Evolutionary conservation across 2,888 invertebrate genomes (phyloP).

Genomic region (Eutolmus rufibarbis): DNA sequence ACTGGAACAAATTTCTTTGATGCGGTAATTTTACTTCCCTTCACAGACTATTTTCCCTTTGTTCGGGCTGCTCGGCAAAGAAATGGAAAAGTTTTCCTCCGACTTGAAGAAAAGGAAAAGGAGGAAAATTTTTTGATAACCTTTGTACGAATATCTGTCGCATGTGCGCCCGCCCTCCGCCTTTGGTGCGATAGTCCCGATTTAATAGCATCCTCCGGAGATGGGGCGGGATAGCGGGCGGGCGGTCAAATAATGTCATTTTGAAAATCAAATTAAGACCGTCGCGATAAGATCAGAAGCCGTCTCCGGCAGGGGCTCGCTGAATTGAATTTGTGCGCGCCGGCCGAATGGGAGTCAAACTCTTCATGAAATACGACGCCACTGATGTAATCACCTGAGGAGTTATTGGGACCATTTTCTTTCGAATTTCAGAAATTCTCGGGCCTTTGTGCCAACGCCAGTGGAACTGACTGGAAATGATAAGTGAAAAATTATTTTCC

Average conservation of each 20-base stretch:
- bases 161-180: background rate
- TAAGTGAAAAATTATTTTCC: constrained; percentile 4
- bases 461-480: constrained; percentile 9
- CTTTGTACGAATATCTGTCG: constrained; percentile 5
- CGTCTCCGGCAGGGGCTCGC: constrained; percentile 1
- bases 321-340: constrained; percentile 3
- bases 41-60: constrained; percentile 16
- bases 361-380: constrained; percentile 5
- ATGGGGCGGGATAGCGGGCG: background rate
- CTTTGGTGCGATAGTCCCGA: background rate
- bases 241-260: constrained; percentile 10
- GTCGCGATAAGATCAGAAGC: constrained; percentile 15
- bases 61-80: background rate
- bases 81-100: background rate
- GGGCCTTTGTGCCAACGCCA: background rate
- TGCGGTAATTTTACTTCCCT: constrained; percentile 33
- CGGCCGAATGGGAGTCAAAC: constrained; percentile 10
- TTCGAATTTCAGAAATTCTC: background rate
- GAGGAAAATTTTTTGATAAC: constrained; percentile 8
- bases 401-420: background rate
- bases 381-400: constrained; percentile 6
- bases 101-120: background rate
- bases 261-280: constrained; percentile 36
- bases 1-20: constrained; percentile 39
- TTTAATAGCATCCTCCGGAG: constrained; percentile 5